phyloP scores from a whole-genome alignment of 1,140 invertebrate genomes.

The Formica selysi region DNA sequence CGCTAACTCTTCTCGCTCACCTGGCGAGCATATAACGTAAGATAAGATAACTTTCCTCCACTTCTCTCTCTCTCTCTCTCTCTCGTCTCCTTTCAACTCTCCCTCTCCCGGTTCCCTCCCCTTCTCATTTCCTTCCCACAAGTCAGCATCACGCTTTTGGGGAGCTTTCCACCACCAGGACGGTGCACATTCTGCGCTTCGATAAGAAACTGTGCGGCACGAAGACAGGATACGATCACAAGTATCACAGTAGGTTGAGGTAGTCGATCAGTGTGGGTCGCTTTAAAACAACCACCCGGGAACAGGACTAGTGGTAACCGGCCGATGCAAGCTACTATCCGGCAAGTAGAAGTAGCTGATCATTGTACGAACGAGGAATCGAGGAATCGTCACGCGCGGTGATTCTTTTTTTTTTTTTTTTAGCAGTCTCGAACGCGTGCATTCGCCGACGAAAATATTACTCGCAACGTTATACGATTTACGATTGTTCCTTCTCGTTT shows the following conservation, averaged over 20 bases:
- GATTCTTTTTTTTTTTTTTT: no score
- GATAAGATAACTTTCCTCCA: constrained; percentile 58
- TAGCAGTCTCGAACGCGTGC: background rate
- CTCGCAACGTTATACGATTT: no score
- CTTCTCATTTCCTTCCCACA: constrained; percentile 47
- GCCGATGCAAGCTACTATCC: constrained; percentile 13
- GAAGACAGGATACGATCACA: constrained; percentile 47
- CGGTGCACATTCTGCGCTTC: constrained; percentile 44
- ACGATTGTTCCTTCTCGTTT: background rate
- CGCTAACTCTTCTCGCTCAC: constrained; percentile 64
- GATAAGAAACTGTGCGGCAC: constrained; percentile 71
- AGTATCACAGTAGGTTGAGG: constrained; percentile 63
- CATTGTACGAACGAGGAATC: background rate
- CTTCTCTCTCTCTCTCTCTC: constrained; percentile 4
- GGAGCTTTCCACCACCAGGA: constrained; percentile 76
- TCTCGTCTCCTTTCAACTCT: constrained; percentile 34
- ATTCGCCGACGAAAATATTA: background rate
- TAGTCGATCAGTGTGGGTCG: constrained; percentile 64
- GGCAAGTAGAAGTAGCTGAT: constrained; percentile 41
- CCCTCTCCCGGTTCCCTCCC: background rate
- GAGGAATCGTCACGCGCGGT: constrained; percentile 5
- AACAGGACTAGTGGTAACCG: constrained; percentile 47
- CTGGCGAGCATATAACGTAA: constrained; percentile 59
- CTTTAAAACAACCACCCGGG: constrained; percentile 60
- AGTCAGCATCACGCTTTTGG: constrained; percentile 66